Conservation (phyloP, 2,113 vertebrate species). For the Nycticryphes semicollaris region DNA sequence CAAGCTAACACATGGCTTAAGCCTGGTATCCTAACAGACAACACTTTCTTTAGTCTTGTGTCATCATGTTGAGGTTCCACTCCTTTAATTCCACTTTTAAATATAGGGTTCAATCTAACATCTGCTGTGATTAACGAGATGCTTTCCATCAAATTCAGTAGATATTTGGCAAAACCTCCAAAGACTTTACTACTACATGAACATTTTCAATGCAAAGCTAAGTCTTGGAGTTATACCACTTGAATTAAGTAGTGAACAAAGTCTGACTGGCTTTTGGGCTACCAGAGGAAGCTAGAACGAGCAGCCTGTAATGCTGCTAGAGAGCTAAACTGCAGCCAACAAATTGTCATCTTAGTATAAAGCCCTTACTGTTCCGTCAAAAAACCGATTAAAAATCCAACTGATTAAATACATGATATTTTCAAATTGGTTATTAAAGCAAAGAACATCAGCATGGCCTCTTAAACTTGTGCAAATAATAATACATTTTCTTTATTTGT, state of each 20-base stretch:
- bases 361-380: neutral
- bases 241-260: neutral
- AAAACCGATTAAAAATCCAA: neutral
- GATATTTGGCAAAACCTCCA: neutral
- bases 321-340: neutral
- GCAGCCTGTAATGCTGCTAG: neutral
- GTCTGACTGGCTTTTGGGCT: neutral
- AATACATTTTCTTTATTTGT: neutral
- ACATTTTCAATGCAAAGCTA: neutral
- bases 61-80: fast-evolving
- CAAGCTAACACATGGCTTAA: neutral
- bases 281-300: neutral
- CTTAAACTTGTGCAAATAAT: neutral
- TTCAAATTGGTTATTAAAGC: neutral
- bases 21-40: neutral
- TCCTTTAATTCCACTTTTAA: neutral
- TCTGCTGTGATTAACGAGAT: neutral
- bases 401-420: neutral
- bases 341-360: neutral
- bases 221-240: neutral
- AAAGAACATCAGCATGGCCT: neutral
- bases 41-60: neutral
- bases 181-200: neutral
- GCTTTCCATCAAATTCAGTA: neutral
- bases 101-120: neutral